Evolutionary conservation across 2,888 invertebrate genomes (phyloP).

Genomic region (Xylota segnis): DNA sequence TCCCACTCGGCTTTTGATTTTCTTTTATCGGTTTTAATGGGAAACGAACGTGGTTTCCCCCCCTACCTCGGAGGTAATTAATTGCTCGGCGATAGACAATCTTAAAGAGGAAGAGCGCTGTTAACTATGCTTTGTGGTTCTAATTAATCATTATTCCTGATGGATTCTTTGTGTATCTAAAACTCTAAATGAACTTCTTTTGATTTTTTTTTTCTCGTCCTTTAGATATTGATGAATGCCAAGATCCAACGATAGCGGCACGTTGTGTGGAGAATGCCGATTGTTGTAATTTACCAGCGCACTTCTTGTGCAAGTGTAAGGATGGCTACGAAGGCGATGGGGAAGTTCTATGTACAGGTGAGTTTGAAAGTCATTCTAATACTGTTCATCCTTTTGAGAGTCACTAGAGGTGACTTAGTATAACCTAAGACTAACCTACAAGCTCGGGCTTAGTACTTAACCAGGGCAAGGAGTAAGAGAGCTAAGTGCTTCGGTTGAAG

Average conservation of each 20-base stretch:
- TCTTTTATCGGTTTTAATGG: conserved; percentile 8
- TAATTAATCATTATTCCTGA: conserved; percentile 52
- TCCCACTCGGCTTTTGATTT: conserved; percentile 22
- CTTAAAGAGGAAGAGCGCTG: conserved; percentile 34
- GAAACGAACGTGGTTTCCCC: conserved; percentile 10
- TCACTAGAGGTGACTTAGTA: too few species aligned
- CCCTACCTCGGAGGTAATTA: conserved; percentile 34
- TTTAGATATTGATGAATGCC: conserved; percentile 97
- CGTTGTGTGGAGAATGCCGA: conserved; percentile 96
- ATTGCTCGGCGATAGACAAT: conserved; percentile 35
- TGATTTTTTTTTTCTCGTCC: conserved; percentile 46
- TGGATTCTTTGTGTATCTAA: conserved; percentile 9
- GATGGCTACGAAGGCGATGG: conserved; percentile 96
- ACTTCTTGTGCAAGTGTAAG: conserved; percentile 97
- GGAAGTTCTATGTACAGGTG: conserved; percentile 93
- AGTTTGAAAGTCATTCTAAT: conserved; percentile 79
- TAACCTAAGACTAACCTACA: too few species aligned
- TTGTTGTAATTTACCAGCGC: conserved; percentile 97
- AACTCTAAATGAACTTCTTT: conserved; percentile 32
- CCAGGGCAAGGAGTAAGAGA: too few species aligned
- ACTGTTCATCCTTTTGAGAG: too few species aligned
- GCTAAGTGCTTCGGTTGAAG: too few species aligned
- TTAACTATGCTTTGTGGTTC: conserved; percentile 44
- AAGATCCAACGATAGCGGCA: conserved; percentile 92
- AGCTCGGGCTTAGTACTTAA: too few species aligned